phyloP scores from a whole-genome alignment of 1,140 invertebrate species.

The Drosophila guanche region DNA sequence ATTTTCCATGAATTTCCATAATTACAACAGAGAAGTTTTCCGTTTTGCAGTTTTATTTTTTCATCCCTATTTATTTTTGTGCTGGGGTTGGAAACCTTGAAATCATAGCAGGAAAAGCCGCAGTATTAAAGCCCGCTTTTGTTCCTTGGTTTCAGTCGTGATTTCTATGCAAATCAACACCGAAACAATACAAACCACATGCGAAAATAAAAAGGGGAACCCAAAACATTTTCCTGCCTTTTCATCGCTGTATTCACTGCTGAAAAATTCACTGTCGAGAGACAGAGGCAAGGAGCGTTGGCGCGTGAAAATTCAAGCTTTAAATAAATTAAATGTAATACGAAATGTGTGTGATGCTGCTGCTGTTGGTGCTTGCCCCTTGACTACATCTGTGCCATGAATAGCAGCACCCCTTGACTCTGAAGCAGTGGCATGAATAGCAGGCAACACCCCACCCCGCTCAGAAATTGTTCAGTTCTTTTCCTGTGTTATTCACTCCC shows the following conservation, averaged over 20 bases:
- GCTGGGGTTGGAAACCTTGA: constrained; percentile 54
- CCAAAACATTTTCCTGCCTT: constrained; percentile 55
- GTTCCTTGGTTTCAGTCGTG: constrained; percentile 17
- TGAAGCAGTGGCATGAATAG: constrained; percentile 2
- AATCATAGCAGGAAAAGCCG: constrained; percentile 8
- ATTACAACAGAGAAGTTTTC: constrained; percentile 55
- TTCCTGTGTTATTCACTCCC: too few relatives aligned
- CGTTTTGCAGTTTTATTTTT: constrained; percentile 1
- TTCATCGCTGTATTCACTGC: constrained; percentile 34
- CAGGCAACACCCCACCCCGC: too few relatives aligned
- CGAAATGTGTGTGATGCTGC: constrained; percentile 22
- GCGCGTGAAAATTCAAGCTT: constrained; percentile 70
- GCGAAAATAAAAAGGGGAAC: constrained; percentile 44
- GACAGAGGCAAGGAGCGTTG: constrained; percentile 22
- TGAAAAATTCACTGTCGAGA: constrained; percentile 25
- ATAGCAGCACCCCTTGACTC: constrained; percentile 2
- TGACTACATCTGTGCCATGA: constrained; percentile 7
- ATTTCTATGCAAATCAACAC: constrained; percentile 71
- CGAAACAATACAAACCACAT: constrained; percentile 47
- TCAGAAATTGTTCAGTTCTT: too few relatives aligned
- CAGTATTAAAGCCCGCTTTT: constrained; percentile 49
- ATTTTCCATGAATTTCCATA: constrained; percentile 71
- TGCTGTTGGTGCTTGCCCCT: constrained; percentile 11
- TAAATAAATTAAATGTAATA: constrained; percentile 76
- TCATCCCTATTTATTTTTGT: background rate